Evolutionary conservation across 2,113 vertebrate species (phyloP).

Genomic region (Erythrolamprus reginae): DNA sequence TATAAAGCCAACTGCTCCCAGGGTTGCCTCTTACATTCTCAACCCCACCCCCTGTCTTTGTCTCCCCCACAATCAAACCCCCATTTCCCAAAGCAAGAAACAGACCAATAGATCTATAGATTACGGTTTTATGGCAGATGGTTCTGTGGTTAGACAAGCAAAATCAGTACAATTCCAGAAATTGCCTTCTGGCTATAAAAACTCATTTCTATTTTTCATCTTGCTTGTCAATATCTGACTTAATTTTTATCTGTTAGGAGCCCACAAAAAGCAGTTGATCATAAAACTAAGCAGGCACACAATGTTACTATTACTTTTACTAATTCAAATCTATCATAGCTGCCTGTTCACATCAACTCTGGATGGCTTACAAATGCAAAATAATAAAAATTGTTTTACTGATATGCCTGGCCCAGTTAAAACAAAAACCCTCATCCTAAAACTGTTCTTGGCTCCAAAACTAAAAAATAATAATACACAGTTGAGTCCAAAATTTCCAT

Average conservation of each 20-base stretch:
- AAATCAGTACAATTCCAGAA: not conserved
- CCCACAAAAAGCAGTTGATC: not conserved
- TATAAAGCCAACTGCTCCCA: not conserved
- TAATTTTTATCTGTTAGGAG: not conserved
- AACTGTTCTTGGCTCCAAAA: not conserved
- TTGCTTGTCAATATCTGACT: conserved; percentile 6
- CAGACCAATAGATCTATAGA: conserved; percentile 5
- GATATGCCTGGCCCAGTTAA: not conserved
- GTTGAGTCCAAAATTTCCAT: not conserved
- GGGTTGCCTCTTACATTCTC: not conserved
- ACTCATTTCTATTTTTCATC: conserved; percentile 17
- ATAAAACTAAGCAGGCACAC: not conserved
- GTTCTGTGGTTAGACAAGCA: not conserved
- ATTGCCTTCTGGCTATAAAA: conserved; percentile 11
- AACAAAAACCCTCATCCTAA: not conserved
- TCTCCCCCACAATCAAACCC: too few species aligned
- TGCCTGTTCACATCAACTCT: not conserved
- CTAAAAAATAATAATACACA: too few species aligned
- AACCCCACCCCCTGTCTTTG: not conserved
- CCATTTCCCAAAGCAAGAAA: not conserved
- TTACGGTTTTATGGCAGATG: conserved; percentile 10
- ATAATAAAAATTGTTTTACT: not conserved
- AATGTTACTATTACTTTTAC: not conserved
- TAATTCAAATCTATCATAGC: not conserved
- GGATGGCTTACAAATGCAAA: not conserved